phyloP scores from a whole-genome alignment of 2,113 vertebrate species.

The Mellivora capensis region DNA sequence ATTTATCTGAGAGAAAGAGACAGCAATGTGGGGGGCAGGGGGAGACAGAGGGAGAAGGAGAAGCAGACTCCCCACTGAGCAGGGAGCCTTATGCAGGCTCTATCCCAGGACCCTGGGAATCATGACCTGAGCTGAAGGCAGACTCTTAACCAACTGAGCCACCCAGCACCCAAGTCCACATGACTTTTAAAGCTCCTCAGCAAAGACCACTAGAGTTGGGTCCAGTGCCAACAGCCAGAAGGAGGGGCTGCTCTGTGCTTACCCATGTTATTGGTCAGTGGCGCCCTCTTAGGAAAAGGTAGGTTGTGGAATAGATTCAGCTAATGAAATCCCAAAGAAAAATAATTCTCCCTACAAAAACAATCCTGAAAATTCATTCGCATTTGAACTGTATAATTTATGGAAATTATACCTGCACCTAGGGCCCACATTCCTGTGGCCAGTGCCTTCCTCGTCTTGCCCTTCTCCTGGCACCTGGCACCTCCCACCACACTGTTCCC shows the following conservation, averaged over 20 bases:
- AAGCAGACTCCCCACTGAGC: not conserved
- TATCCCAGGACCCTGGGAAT: not conserved
- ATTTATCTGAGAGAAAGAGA: not conserved
- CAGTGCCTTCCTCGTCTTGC: not conserved
- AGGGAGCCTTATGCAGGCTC: accelerated
- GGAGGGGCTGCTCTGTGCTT: not conserved
- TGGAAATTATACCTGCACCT: not conserved
- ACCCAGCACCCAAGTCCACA: not conserved
- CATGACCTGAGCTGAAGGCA: not conserved
- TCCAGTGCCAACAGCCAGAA: not conserved
- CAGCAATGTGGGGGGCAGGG: not conserved
- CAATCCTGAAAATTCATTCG: not conserved
- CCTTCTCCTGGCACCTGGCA: not conserved
- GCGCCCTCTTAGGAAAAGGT: not conserved
- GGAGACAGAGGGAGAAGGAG: not conserved
- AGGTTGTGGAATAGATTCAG: not conserved
- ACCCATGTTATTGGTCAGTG: not conserved
- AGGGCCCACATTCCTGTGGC: not conserved
- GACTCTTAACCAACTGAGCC: not conserved
- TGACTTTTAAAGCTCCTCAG: not conserved
- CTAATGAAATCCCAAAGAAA: not conserved
- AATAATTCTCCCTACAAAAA: not conserved
- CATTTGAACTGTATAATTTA: not conserved
- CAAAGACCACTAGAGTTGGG: not conserved
- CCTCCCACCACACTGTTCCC: not conserved